Base-by-base conservation (phyloP, 1,140 invertebrate genomes). In the Caenorhabditis remanei region DNA sequence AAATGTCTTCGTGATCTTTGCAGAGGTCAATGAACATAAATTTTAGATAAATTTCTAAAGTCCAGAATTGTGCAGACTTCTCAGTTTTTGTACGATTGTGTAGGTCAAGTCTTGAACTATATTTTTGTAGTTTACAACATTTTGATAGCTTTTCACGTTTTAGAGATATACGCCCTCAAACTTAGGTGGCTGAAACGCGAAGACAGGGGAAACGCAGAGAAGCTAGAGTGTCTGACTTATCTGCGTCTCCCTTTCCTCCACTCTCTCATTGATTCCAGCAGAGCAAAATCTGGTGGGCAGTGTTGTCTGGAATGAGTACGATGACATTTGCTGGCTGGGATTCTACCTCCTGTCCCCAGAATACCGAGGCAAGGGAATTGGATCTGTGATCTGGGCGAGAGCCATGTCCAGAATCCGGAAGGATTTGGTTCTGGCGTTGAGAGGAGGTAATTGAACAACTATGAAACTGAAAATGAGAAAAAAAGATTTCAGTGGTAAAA, bases 271-370 rank as follows among this genome's bases (percentile, higher is more conserved):
- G 4, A 7, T 43, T 56, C 2, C 14, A 84, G 48, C 46, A 61
- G 85, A 83, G 7, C 43, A 75, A 46, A 83, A 82, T 14, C 55
- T 61, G 11, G 41, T 87, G 7, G 85, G 75, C 16, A 55, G 19
- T 32, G 85, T 87, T 46, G 82, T 87, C 24, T 87, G 85, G 85
- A 87, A 87, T 75, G 85, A 87, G 50, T 87, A 83, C 46, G 75
- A 82, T 55, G 75, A 53, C 21, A 40, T 87, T 16, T 83, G 83
- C 9, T 87, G 50, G 32, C 86, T 87, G 13, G 85, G 85, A 56
- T 87, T 87, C 58, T 87, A 83, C 40, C 14, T 83, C 7, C 32
- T 82, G 14, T 19, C 24, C 40, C 32, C 21, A 9, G 56, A 82
- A 56, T 53, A 58, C 11, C 50, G 85, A 9, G 85, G 85, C 65